Evolutionary conservation across 2,797 vertebrate genomes (phyloP), one percentile per base, ranked within the genome.

Genomic region (Diceros bicornis): DNA sequence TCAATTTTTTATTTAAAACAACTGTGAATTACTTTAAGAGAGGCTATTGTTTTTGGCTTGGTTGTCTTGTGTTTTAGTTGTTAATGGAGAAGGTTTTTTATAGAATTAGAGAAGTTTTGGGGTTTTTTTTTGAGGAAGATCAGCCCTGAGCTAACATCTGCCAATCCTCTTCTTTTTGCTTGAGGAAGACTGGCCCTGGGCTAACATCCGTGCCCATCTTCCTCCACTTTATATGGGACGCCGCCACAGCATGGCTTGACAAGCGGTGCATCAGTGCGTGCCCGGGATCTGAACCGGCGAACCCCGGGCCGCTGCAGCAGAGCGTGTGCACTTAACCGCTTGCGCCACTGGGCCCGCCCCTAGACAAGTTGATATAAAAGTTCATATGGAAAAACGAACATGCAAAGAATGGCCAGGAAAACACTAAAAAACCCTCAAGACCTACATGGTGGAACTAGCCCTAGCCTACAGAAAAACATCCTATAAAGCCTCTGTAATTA

Each of bases 61-160:
- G 29, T 87, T 93, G 66, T 92, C 83, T 75, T 96, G 25, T 84
- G n/a, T 94, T 96, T 90, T 94, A 91, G 84, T 52, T 89, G 44
- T 83, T 91, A 88, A 78, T 79, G 11, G 52, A 71, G 72, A 94
- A 74, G 17, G 27, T 81, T 74, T 96, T 90, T 89, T 62, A 47
- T 86, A 47, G 75, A 74, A 52, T 96, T 87, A 52, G n/a, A 61
- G 69, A 81, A 84, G 23, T 85, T 74, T 41, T 41, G 4, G 41
- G 41, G 4, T 41, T 41, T 41, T 41, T 41, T 41, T 41, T 41
- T 41, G 41, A 41, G 41, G 41, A 41, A 41, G 41, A 41, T 41
- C 41, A 41, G 41, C 41, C 41, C 41, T 41, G 41, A 41, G 41
- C 41, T 41, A 41, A 41, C 41, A 41, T 41, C 41, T 41, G 41